Base-by-base conservation (phyloP, 2,113 vertebrate species). In the Chelonoidis abingdonii region DNA sequence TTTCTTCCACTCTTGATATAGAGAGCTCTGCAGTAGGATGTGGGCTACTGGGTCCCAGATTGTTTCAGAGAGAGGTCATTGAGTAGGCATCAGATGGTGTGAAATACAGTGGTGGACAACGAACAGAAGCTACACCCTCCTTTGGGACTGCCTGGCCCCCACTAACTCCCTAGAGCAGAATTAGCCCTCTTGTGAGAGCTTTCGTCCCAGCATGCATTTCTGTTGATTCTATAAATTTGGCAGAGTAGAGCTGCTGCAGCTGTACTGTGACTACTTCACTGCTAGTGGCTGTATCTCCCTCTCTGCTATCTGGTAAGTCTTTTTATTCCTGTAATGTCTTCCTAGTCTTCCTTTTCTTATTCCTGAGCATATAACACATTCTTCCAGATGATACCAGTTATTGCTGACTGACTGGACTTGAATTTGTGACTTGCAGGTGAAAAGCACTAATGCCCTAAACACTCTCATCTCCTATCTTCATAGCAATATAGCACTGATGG, bases 1-100 rank as follows among this genome's bases (percentile, higher is more conserved):
- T 85, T 75, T 91, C 91, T 94, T 88, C 84, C 49, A 14, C 10
- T 88, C 82, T 85, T 75, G 92, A 41, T 54, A 22, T 86, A 80
- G 90, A 82, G 47, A 82, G 84, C 62, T 84, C 56, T 0, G 0
- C 10, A 0, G 25, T 27, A 52, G 76, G 54, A 47, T n/a, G 13
- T 41, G 50, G 82, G 35, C 54, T 62, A 17, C 52, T 1, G 0
- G 49, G 57, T 88, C 76, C 35, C 31, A 52, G 27, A 11, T 80
- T 62, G 22, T 41, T 80, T 38, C 16, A 82, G 38, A 10, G 31
- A 13, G 6, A 47, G 38, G 59, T 49, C 47, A 27, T 10, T 44
- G 41, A 76, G 38, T 17, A 76, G 90, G 52, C 75, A 49, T 44
- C 78, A 53, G 0, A 0, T 4, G 56, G n/a, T n/a, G 11, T 82